phyloP scores from a whole-genome alignment of 1,140 invertebrate species.

The Drosophila neocordata region DNA sequence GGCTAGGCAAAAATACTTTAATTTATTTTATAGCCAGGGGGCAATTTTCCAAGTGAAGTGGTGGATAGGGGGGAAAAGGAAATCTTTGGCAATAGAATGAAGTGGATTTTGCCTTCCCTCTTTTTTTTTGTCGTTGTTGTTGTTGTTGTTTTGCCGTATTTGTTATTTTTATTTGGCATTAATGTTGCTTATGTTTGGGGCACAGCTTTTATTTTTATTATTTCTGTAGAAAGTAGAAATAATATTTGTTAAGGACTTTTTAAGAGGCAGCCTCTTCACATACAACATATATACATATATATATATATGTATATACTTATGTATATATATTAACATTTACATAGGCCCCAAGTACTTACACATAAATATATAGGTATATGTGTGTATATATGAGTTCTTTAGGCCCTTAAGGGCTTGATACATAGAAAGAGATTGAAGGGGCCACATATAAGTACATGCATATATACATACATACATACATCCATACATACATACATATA shows the following conservation, averaged over 20 bases:
- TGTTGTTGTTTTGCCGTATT: constrained; percentile 32
- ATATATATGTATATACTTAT: background rate
- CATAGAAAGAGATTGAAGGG: background rate
- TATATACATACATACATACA: background rate
- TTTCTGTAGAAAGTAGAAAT: constrained; percentile 29
- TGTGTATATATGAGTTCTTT: background rate
- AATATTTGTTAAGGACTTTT: constrained; percentile 48
- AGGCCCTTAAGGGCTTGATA: background rate
- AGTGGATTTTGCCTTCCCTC: constrained; percentile 34
- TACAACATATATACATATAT: background rate
- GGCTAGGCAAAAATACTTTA: constrained; percentile 60
- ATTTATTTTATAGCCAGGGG: constrained; percentile 66
- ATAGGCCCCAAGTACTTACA: background rate
- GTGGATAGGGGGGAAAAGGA: background rate
- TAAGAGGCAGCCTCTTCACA: constrained; percentile 36
- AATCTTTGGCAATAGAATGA: constrained; percentile 52
- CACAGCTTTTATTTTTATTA: constrained; percentile 27
- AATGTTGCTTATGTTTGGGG: constrained; percentile 58
- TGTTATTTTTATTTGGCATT: constrained; percentile 39
- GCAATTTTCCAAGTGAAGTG: constrained; percentile 19
- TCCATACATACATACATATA: no score
- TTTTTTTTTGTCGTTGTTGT: constrained; percentile 21
- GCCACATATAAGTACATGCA: background rate
- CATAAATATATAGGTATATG: no score
- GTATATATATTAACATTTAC: background rate